A percentile compares a stretch with the other conserved stretches of the same genome.
Evolutionary conservation across 2,888 invertebrate genomes (phyloP).

Genomic region (Ophraella communa): DNA sequence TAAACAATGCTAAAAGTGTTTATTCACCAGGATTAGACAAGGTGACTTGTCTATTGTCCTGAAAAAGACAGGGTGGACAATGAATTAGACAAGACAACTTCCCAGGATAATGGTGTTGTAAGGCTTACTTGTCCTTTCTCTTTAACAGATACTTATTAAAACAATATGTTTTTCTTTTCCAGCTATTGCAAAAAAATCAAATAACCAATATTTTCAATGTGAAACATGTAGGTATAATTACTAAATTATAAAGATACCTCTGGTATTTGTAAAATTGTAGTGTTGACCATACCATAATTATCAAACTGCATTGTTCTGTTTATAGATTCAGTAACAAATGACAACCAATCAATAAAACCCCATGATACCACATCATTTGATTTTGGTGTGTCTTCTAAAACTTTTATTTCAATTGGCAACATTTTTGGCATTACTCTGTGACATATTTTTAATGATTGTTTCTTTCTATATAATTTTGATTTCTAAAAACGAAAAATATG

Average conservation of each 20-base stretch:
- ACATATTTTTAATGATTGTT: slow-evolving; percentile 20
- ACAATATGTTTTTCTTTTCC: no score
- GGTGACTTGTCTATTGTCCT: no score
- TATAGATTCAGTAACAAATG: slow-evolving; percentile 77
- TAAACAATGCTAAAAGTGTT: no score
- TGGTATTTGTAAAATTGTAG: slow-evolving; percentile 73
- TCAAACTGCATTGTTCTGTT: slow-evolving; percentile 78
- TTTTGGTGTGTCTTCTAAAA: slow-evolving; percentile 39
- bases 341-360: slow-evolving; percentile 74
- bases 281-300: slow-evolving; percentile 70
- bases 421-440: slow-evolving; percentile 48
- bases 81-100: no score
- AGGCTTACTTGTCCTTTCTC: no score
- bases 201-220: no score
- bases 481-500: slow-evolving; percentile 51
- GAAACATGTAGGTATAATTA: no score
- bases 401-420: slow-evolving; percentile 51
- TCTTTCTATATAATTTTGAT: slow-evolving; percentile 16
- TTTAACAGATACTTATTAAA: no score
- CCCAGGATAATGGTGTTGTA: no score
- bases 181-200: no score
- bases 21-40: no score
- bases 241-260: slow-evolving; percentile 58
- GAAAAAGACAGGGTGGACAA: no score
- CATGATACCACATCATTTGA: slow-evolving; percentile 51